Evolutionary conservation across 2,797 vertebrate species (phyloP).

Genomic region (Premnoplex brunnescens): DNA sequence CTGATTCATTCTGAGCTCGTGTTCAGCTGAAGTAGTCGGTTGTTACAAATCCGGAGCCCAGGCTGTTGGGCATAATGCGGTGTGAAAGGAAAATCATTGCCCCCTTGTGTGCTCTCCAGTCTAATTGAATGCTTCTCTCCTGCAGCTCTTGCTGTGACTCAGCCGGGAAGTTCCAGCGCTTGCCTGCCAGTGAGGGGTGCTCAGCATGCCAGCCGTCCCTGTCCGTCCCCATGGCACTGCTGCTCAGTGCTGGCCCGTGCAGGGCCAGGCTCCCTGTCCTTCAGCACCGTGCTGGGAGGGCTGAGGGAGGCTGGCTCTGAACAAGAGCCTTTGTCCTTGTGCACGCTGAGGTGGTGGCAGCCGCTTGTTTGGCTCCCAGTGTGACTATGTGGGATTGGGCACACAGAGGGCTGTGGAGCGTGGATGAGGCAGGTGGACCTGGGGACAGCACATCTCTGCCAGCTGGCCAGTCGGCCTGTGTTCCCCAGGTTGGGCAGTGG

Average conservation of each 20-base stretch:
- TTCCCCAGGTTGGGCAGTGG: rapidly evolving
- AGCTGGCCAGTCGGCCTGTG: rapidly evolving
- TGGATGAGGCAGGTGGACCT: neutral
- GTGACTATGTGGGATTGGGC: rapidly evolving
- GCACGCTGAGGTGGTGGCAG: rapidly evolving
- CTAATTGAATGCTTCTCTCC: slow-evolving; percentile 44
- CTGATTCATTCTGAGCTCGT: neutral
- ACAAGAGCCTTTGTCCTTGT: rapidly evolving
- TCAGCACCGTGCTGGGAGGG: rapidly evolving
- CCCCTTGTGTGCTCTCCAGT: slow-evolving; percentile 24
- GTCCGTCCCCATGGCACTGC: rapidly evolving
- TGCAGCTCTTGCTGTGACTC: neutral
- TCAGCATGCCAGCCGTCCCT: rapidly evolving
- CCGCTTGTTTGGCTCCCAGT: rapidly evolving
- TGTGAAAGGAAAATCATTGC: slow-evolving; percentile 48
- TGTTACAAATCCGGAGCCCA: neutral
- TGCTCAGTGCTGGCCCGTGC: rapidly evolving
- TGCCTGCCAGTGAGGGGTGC: rapidly evolving
- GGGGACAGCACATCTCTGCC: rapidly evolving
- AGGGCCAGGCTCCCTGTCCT: neutral
- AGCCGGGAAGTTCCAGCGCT: neutral
- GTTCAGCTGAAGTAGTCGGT: neutral
- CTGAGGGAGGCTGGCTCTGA: neutral
- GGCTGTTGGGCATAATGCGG: slow-evolving; percentile 38
- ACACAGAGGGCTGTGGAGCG: rapidly evolving